Evolutionary conservation across 2,888 invertebrate genomes (phyloP).

Genomic region (Ormyrus rosae): DNA sequence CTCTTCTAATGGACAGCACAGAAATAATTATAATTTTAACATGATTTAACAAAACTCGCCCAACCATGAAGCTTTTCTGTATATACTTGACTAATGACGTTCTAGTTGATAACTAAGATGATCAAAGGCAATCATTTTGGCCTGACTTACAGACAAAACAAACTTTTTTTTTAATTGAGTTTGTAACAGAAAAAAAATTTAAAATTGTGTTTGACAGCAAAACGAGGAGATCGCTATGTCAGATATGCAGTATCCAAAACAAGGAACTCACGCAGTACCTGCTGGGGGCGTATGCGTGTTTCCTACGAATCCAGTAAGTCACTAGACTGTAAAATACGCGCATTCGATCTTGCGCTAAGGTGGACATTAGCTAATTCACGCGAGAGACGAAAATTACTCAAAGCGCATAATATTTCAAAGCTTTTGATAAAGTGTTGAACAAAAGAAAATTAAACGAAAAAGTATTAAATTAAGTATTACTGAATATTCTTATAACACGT

Average conservation of each 20-base stretch:
- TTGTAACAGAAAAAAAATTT: slow-evolving; percentile 53
- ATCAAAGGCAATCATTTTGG: slow-evolving; percentile 6
- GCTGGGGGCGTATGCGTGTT: slow-evolving; percentile 77
- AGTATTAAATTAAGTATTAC: slow-evolving; percentile 40
- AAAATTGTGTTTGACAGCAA: slow-evolving; percentile 75
- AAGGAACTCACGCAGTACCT: slow-evolving; percentile 75
- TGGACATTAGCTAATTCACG: slow-evolving; percentile 45
- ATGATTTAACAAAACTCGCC: slow-evolving; percentile 50
- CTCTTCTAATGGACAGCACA: slow-evolving; percentile 32
- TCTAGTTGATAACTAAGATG: slow-evolving; percentile 9
- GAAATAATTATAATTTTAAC: slow-evolving; percentile 10
- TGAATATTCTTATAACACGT: slow-evolving; percentile 23
- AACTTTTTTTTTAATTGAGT: slow-evolving; percentile 25
- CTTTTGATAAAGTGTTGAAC: slow-evolving; percentile 35
- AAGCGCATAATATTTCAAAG: slow-evolving; percentile 36
- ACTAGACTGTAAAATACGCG: slow-evolving; percentile 58
- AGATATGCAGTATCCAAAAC: slow-evolving; percentile 85
- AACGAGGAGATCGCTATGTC: slow-evolving; percentile 86
- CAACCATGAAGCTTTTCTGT: slow-evolving; percentile 47
- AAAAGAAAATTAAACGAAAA: slow-evolving; percentile 33
- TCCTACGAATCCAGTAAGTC: slow-evolving; percentile 75
- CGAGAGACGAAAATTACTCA: slow-evolving; percentile 33
- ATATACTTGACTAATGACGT: slow-evolving; percentile 18
- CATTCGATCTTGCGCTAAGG: slow-evolving; percentile 40
- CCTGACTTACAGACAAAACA: slow-evolving; percentile 34